Base-by-base conservation (phyloP, 2,113 vertebrate genomes). In the Oceanites oceanicus region DNA sequence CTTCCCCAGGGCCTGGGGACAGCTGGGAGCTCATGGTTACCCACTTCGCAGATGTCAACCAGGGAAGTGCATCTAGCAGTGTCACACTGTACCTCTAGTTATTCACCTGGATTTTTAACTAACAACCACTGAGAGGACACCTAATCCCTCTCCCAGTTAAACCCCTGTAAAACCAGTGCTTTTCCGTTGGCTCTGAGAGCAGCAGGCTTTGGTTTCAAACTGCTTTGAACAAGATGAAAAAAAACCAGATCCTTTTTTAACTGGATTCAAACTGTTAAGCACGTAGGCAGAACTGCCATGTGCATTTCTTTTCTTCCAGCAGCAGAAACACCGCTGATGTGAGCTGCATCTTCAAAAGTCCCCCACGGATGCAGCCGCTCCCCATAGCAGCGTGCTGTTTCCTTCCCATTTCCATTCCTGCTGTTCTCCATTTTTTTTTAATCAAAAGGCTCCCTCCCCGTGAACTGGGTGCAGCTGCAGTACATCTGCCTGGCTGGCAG, bases 331-430 rank as follows among this genome's bases (percentile, higher is more conserved):
- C 26, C 6, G 11, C 50, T 70, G 88, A 30, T 58, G 63, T 13
- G 87, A 95, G 89, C 72, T 2, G 7, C 15, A 2, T 55, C 87
- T 95, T 95, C 90, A 81, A 75, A 92, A 92, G 86, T 36, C 73
- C 74, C 72, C 80, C 56, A 27, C 0, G 11, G 89, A 32, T 18
- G 36, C 30, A 56, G 38, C n/a, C 0, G 2, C 63, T 88, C 72
- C 63, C 55, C 0, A 0, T 22, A 52, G 47, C 68, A 81, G 11
- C 0, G 0, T 13, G 45, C 50, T 22, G 23, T 53, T 91, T 87
- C 74, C 66, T 87, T 78, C 66, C 40, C 15, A 0, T 65, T 91
- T 68, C 70, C 30, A 42, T 55, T 70, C 72, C 81, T 53, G 44
- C 63, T 59, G 65, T 8, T 95, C 63, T 78, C 38, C 13, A 53